These are phyloP conservation scores for Lasiommata megera DNA, from an alignment of 2,888 invertebrate species.

Conservation along the genomic window DNA sequence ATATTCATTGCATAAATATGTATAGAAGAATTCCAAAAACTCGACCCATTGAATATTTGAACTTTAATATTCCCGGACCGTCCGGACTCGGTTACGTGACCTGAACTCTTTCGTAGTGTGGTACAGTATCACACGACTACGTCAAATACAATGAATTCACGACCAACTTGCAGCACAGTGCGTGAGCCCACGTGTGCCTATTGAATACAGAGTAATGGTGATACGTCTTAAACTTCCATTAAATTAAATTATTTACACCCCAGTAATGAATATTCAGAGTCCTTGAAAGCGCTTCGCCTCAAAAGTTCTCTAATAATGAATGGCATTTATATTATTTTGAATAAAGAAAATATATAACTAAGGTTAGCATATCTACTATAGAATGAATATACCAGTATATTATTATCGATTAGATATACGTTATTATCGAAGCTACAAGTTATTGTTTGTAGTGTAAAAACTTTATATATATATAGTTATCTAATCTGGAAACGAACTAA, in stretches of 20 bases:
- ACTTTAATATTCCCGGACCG: slow-evolving; percentile 66
- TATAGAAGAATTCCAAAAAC: slow-evolving; percentile 65
- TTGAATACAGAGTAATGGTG: slow-evolving; percentile 55
- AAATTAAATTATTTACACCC: slow-evolving; percentile 34
- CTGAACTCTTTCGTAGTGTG: slow-evolving; percentile 73
- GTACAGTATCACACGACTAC: slow-evolving; percentile 71
- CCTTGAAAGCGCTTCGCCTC: background rate
- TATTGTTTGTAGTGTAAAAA: too few relatives aligned
- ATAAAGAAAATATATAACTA: background rate
- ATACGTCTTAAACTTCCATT: slow-evolving; percentile 39
- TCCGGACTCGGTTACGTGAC: slow-evolving; percentile 67
- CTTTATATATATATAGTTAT: too few relatives aligned
- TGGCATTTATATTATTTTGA: background rate
- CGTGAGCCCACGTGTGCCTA: slow-evolving; percentile 43
- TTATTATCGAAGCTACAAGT: too few relatives aligned
- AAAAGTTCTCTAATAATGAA: background rate
- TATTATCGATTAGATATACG: too few relatives aligned
- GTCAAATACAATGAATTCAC: slow-evolving; percentile 74
- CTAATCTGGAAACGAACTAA: too few relatives aligned
- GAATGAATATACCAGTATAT: too few relatives aligned
- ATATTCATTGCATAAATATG: slow-evolving; percentile 43
- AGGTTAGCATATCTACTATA: too few relatives aligned
- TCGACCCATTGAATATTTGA: slow-evolving; percentile 60
- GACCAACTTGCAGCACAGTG: slow-evolving; percentile 67
- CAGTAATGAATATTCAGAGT: slow-evolving; percentile 21